phyloP scores from a whole-genome alignment of 1,140 invertebrate genomes.

The Procambarus clarkii region DNA sequence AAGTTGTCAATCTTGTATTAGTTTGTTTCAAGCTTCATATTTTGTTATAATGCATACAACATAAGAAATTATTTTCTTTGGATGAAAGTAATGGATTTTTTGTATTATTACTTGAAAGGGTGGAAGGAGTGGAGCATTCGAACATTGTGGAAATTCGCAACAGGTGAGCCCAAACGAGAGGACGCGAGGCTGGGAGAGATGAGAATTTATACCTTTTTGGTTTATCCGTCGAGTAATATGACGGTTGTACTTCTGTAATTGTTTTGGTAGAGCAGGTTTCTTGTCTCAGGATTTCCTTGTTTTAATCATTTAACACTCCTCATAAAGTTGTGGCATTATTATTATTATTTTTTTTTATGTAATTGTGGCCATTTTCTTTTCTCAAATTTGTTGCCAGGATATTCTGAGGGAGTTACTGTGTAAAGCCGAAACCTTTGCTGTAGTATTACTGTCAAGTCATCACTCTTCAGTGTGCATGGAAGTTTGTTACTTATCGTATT shows the following conservation, averaged over 20 bases:
- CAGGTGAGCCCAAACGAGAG: conserved; percentile 69
- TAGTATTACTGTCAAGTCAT: conserved; percentile 36
- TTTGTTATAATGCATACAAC: conserved; percentile 57
- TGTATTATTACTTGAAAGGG: conserved; percentile 63
- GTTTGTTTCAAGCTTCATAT: conserved; percentile 63
- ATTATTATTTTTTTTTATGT: background rate
- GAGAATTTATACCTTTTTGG: conserved; percentile 24
- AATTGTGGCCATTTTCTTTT: background rate
- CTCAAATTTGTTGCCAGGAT: conserved; percentile 26
- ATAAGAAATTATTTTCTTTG: conserved; percentile 12
- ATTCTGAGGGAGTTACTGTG: conserved; percentile 24
- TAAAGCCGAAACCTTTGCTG: conserved; percentile 47
- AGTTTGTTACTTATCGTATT: conserved; percentile 46
- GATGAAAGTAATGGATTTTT: conserved; percentile 53
- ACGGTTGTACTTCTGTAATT: conserved; percentile 38
- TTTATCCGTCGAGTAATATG: conserved; percentile 46
- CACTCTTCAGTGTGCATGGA: conserved; percentile 61
- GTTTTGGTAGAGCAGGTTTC: conserved; percentile 42
- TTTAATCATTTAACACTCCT: conserved; percentile 25
- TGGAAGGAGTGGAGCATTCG: conserved; percentile 65
- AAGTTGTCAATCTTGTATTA: conserved; percentile 66
- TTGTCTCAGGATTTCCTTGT: conserved; percentile 49
- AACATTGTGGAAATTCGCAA: conserved; percentile 63
- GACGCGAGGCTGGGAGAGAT: conserved; percentile 64
- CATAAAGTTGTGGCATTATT: conserved; percentile 5